Evolutionary conservation across 2,797 vertebrate species (phyloP).

Genomic region (Pteronotus mesoamericanus): DNA sequence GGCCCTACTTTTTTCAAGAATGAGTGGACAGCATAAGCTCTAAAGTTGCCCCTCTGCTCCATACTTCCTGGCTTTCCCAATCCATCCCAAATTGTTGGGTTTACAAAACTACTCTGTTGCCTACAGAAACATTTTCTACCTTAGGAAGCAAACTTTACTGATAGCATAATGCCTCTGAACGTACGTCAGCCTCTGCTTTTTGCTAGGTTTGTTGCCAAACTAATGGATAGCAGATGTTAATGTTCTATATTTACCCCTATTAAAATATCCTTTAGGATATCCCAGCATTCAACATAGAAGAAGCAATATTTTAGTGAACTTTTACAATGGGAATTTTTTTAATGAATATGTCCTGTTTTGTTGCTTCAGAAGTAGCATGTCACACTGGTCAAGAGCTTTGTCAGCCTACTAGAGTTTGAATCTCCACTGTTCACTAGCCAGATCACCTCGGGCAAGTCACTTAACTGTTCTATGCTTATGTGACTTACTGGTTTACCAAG

Average conservation of each 20-base stretch:
- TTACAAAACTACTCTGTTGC: background rate
- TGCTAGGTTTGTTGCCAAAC: background rate
- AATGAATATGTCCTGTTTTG: background rate
- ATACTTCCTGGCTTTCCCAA: background rate
- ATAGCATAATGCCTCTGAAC: background rate
- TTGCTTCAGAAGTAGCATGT: background rate
- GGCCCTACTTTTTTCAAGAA: background rate
- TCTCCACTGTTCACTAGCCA: background rate
- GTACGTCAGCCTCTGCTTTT: background rate
- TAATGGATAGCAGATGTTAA: background rate
- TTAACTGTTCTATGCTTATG: background rate
- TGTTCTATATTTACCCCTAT: background rate
- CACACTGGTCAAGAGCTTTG: background rate
- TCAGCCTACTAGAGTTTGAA: background rate
- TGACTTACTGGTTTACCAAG: background rate
- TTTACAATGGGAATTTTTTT: background rate
- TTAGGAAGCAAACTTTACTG: background rate
- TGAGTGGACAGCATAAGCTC: background rate
- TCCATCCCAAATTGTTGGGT: background rate
- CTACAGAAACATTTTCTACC: background rate
- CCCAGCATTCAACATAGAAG: background rate
- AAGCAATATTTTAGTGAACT: background rate
- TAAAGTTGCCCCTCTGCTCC: background rate
- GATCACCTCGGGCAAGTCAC: background rate
- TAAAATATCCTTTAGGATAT: background rate